Percentiles rank a stretch among this genome's conserved stretches.
Evolutionary conservation across 1,140 invertebrate genomes (phyloP).

Genomic region (Catajapyx aquilonaris): DNA sequence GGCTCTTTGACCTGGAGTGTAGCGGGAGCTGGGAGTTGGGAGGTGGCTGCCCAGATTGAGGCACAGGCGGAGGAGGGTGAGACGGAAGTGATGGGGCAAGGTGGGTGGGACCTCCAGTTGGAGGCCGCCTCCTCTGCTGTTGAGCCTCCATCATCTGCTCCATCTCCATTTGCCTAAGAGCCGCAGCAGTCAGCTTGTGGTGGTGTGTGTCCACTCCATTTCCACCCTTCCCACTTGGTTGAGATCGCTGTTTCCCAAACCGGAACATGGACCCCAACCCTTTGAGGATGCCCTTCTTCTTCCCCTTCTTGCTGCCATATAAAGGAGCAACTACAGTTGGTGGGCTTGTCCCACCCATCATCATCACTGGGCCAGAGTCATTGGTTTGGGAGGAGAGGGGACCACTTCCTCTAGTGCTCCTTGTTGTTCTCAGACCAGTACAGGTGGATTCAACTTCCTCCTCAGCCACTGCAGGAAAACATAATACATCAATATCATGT

Average conservation of each 20-base stretch:
- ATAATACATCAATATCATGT: neutral
- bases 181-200: neutral
- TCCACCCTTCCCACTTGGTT: slow-evolving; percentile 1
- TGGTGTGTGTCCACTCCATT: neutral
- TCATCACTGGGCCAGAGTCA: slow-evolving; percentile 35
- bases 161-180: neutral
- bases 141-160: slow-evolving; percentile 14
- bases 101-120: slow-evolving; percentile 16
- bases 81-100: slow-evolving; percentile 2
- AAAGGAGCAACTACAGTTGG: slow-evolving; percentile 39
- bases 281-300: slow-evolving; percentile 50
- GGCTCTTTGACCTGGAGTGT: no score
- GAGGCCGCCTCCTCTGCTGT: slow-evolving; percentile 59
- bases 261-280: slow-evolving; percentile 65
- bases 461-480: neutral
- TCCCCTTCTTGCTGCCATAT: slow-evolving; percentile 36
- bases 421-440: neutral
- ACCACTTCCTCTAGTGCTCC: slow-evolving; percentile 20
- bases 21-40: no score
- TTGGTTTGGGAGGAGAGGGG: slow-evolving; percentile 25
- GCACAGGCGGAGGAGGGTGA: no score
- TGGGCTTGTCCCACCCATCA: slow-evolving; percentile 38
- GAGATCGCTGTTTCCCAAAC: slow-evolving; percentile 17
- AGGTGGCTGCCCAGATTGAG: no score
- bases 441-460: neutral